Percentiles rank a stretch among this genome's conserved stretches.
Evolutionary conservation across 2,888 invertebrate species (phyloP).

Genomic region (Stegana nigrithorax): DNA sequence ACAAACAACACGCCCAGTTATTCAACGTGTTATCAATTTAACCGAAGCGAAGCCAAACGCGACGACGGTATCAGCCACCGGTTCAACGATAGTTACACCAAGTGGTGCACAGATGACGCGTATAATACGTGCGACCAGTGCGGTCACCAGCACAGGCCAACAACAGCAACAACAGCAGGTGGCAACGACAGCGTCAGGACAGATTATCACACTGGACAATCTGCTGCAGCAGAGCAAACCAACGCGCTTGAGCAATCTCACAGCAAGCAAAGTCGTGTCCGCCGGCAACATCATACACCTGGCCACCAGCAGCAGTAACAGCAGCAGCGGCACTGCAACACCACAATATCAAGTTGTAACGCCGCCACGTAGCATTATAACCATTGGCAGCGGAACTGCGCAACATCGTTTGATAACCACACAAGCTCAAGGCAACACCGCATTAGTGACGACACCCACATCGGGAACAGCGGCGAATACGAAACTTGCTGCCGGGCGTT

Average conservation of each 20-base stretch:
- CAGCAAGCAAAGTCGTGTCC: conserved; percentile 46
- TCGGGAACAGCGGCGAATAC: not conserved
- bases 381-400: conserved; percentile 35
- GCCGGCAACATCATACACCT: conserved; percentile 71
- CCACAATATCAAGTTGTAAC: conserved; percentile 70
- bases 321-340: conserved; percentile 16
- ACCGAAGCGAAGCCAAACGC: not conserved
- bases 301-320: conserved; percentile 54
- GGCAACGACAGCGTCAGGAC: conserved; percentile 73
- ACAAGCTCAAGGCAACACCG: conserved; percentile 19
- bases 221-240: conserved; percentile 59
- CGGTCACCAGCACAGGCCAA: not conserved
- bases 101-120: conserved; percentile 37
- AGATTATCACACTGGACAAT: conserved; percentile 66
- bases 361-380: conserved; percentile 69
- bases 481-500: conserved; percentile 22
- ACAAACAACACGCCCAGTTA: conserved; percentile 31
- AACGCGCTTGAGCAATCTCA: not conserved
- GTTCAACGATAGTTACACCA: not conserved
- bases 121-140: conserved; percentile 30
- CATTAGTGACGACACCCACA: conserved; percentile 25
- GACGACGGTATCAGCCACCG: not conserved
- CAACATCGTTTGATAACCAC: conserved; percentile 36
- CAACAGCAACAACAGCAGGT: conserved; percentile 75
- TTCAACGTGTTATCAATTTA: conserved; percentile 14